phyloP scores from a whole-genome alignment of 2,888 invertebrate genomes.

The Eucriotettix oculatus region DNA sequence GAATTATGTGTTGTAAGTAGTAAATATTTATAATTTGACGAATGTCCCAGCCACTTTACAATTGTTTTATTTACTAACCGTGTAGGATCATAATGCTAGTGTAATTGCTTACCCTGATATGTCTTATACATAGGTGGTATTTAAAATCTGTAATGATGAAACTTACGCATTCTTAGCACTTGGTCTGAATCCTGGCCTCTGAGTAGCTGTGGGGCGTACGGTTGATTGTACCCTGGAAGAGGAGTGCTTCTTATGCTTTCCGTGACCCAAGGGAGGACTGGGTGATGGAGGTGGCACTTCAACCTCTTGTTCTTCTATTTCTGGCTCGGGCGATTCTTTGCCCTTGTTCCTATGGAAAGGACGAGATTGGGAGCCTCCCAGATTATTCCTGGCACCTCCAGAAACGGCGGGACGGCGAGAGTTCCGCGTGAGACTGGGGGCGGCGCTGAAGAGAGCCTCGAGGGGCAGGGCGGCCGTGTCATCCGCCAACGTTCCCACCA shows the following conservation, averaged over 20 bases:
- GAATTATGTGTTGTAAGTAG: too few species aligned
- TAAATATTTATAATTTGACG: too few species aligned
- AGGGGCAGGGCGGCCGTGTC: conserved; percentile 33
- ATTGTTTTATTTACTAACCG: too few species aligned
- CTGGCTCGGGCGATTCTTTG: conserved; percentile 19
- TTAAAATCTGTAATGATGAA: too few species aligned
- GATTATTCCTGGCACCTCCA: neutral
- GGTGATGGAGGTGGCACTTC: neutral
- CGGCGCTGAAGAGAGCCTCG: conserved; percentile 34
- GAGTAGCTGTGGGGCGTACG: neutral
- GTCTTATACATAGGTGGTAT: too few species aligned
- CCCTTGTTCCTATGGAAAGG: neutral
- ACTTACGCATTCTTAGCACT: neutral
- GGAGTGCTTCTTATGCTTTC: neutral
- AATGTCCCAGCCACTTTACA: too few species aligned
- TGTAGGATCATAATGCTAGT: too few species aligned
- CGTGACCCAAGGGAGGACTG: neutral
- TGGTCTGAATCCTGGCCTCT: neutral
- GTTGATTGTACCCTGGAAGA: neutral
- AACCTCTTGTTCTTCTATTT: conserved; percentile 16
- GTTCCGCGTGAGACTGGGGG: conserved; percentile 14
- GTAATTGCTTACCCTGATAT: too few species aligned
- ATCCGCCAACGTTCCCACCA: conserved; percentile 34
- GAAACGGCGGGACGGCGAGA: neutral
- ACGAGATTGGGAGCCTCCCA: neutral